A percentile compares a stretch with the other conserved stretches of the same genome.
Evolutionary conservation across 2,888 invertebrate genomes (phyloP).

Genomic region (Agrotis segetum): DNA sequence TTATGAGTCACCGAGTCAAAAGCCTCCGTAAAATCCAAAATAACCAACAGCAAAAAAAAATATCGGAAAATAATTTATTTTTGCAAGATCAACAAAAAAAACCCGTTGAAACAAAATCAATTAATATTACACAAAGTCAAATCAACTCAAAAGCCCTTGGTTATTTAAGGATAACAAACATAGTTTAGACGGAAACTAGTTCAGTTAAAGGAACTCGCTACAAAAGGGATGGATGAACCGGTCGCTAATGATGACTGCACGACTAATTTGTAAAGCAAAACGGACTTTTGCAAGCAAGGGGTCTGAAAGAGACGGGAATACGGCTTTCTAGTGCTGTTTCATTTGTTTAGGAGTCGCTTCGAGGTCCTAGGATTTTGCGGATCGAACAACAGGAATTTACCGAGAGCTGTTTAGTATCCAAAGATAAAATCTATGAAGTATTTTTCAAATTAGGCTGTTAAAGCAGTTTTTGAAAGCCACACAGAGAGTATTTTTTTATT

Average conservation of each 20-base stretch:
- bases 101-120: no score
- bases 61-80: no score
- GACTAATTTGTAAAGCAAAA: conserved; percentile 50
- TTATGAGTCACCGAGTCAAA: neutral
- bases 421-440: no score
- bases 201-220: conserved; percentile 1
- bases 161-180: neutral
- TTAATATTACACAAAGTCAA: neutral
- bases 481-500: no score
- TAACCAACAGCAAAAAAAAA: no score
- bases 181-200: conserved; percentile 6
- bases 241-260: conserved; percentile 38
- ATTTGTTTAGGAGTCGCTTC: conserved; percentile 9
- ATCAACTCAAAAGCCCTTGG: neutral
- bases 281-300: conserved; percentile 24
- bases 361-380: neutral
- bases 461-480: no score
- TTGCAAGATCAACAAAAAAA: no score
- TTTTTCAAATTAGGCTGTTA: no score
- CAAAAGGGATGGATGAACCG: conserved; percentile 43
- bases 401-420: no score
- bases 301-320: neutral
- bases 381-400: neutral
- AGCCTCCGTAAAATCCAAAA: neutral
- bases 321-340: conserved; percentile 10